phyloP scores from a whole-genome alignment of 35 echinoderm and acorn worm genomes.

The Anneissia japonica region DNA sequence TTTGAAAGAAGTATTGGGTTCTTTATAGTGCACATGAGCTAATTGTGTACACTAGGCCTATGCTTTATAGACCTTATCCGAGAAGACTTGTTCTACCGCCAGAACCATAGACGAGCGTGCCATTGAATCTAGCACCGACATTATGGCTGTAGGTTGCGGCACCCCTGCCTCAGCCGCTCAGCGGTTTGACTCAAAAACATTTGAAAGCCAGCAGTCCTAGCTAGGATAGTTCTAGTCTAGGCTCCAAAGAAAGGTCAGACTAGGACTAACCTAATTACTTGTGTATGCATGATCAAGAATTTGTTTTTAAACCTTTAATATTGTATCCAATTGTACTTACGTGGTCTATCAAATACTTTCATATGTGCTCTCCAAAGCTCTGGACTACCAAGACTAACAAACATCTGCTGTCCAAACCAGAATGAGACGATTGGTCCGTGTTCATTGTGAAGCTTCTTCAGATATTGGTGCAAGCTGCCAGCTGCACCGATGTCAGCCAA shows the following conservation, averaged over 20 bases:
- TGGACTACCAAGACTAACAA: conserved; percentile 64
- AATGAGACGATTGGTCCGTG: conserved; percentile 78
- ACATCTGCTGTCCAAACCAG: conserved; percentile 43
- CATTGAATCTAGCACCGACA: too few relatives aligned
- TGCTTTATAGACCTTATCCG: too few relatives aligned
- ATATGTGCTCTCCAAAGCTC: conserved; percentile 69
- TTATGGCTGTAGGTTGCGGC: too few relatives aligned
- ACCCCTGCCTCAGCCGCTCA: too few relatives aligned
- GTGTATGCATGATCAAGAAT: background rate
- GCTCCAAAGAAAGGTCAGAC: background rate
- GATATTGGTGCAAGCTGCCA: conserved; percentile 78
- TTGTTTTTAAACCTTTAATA: background rate
- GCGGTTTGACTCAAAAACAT: too few relatives aligned
- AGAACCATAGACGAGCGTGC: too few relatives aligned
- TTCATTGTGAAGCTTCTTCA: conserved; percentile 56
- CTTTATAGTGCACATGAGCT: too few relatives aligned
- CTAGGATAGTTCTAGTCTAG: too few relatives aligned
- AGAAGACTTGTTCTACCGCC: too few relatives aligned
- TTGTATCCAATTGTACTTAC: conserved; percentile 36
- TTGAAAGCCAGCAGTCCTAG: too few relatives aligned
- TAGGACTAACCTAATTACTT: background rate
- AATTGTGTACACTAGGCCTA: too few relatives aligned
- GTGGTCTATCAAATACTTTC: conserved; percentile 76
- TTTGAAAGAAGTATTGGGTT: too few relatives aligned
- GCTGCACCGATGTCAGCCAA: conserved; percentile 53